These are phyloP conservation scores for Aurelia aurita DNA, from an alignment of 30 jellyfish, hydroid and myxozoan genomes.

Conservation along the genomic window DNA sequence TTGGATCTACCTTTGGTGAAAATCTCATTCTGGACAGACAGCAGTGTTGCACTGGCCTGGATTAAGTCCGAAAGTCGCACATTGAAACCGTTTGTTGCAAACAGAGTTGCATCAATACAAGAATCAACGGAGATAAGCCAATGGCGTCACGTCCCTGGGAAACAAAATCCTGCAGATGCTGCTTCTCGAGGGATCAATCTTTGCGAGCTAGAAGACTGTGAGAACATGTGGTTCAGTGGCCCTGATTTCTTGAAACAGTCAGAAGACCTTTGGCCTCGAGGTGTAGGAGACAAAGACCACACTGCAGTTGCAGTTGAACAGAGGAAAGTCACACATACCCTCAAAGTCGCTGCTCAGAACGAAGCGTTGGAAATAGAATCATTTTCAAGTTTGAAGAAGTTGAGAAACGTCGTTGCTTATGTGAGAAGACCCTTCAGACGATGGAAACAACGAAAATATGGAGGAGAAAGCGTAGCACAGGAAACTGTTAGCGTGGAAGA, in stretches of 20 bases:
- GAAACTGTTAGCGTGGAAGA: neutral
- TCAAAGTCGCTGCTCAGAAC: neutral
- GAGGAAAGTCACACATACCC: constrained; percentile 2
- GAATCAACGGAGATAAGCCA: neutral
- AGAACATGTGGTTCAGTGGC: neutral
- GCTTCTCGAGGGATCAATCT: neutral
- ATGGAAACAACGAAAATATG: constrained; percentile 2
- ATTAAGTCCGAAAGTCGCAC: neutral
- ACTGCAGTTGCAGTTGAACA: neutral
- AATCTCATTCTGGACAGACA: constrained; percentile 6
- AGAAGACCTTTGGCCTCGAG: neutral
- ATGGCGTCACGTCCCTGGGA: neutral
- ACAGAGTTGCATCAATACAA: constrained; percentile 9
- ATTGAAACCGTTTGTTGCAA: constrained; percentile 7
- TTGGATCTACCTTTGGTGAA: neutral
- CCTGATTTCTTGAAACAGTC: neutral
- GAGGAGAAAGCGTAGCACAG: neutral
- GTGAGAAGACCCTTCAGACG: constrained; percentile 4
- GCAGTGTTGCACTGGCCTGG: constrained; percentile 16
- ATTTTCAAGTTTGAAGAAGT: constrained; percentile 30
- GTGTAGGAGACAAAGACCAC: neutral
- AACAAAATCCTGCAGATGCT: neutral
- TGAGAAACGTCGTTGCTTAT: constrained; percentile 10
- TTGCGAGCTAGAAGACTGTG: neutral
- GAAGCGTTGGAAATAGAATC: neutral